Conservation (phyloP, 2,113 vertebrate genomes). For the Phalacrocorax aristotelis region DNA sequence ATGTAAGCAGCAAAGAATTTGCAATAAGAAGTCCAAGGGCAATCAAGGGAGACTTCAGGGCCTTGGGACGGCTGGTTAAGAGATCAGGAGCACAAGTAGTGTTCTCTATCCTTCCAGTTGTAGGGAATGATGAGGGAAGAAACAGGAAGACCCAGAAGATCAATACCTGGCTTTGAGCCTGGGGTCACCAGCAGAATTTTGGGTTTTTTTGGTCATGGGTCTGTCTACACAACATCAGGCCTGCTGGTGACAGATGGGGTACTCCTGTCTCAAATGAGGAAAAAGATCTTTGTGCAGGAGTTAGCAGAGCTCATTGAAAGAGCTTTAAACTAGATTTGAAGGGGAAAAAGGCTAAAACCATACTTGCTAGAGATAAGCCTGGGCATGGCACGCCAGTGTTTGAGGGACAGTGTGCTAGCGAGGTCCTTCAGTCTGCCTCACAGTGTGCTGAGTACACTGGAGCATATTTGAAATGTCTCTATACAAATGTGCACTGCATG, state of each 20-base stretch:
- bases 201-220: background rate
- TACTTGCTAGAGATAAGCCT: background rate
- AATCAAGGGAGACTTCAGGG: background rate
- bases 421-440: background rate
- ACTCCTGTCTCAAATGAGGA: background rate
- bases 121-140: background rate
- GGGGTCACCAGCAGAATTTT: background rate
- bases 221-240: background rate
- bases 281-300: background rate
- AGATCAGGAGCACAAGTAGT: background rate
- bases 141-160: background rate
- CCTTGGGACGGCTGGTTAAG: background rate
- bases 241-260: background rate
- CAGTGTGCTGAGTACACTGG: background rate
- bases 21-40: background rate
- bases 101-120: background rate
- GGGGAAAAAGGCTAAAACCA: background rate
- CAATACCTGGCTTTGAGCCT: background rate
- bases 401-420: background rate
- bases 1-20: background rate
- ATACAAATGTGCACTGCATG: no score
- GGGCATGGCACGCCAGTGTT: accelerated
- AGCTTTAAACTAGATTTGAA: background rate
- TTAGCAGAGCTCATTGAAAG: background rate
- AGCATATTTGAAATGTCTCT: background rate